Evolutionary conservation across 2,888 invertebrate genomes (phyloP).

Genomic region (Cremastinae sp.): DNA sequence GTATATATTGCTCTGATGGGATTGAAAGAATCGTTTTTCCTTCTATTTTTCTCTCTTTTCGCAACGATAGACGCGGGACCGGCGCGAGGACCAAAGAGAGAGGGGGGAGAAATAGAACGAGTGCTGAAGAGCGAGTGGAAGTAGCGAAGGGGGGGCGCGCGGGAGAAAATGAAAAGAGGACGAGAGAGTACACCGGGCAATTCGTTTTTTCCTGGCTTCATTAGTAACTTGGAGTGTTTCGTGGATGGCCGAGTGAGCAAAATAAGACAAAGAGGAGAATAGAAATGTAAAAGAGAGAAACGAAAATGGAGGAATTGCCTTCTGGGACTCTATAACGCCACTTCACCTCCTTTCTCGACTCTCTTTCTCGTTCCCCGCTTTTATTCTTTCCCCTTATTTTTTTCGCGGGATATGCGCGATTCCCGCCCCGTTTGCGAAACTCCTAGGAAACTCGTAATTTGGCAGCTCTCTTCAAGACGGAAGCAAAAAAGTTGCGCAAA

Average conservation of each 20-base stretch:
- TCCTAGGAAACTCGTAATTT: constrained; percentile 49
- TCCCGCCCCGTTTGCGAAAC: constrained; percentile 27
- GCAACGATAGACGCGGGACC: constrained; percentile 16
- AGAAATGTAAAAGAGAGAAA: constrained; percentile 33
- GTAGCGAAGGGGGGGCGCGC: no score
- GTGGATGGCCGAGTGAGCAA: constrained; percentile 45
- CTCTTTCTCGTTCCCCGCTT: constrained; percentile 10
- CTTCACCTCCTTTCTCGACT: constrained; percentile 46
- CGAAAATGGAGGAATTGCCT: constrained; percentile 46
- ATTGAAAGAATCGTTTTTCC: constrained; percentile 33
- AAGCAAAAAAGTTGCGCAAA: constrained; percentile 1
- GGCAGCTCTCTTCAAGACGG: constrained; percentile 21
- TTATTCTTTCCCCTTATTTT: no score
- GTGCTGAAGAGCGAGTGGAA: no score
- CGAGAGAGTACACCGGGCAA: constrained; percentile 26
- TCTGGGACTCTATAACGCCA: constrained; percentile 28
- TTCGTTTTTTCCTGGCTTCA: constrained; percentile 57
- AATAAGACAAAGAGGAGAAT: constrained; percentile 50
- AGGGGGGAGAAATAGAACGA: not conserved
- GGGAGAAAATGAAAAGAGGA: constrained; percentile 4
- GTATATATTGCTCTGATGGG: constrained; percentile 26
- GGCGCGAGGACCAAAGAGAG: no score
- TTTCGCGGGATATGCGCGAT: constrained; percentile 21
- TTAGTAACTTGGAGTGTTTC: constrained; percentile 58
- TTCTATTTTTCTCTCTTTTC: constrained; percentile 14